These are phyloP conservation scores for Agrochola lychnidis DNA, from an alignment of 2,888 invertebrate genomes.

Conservation along the genomic window DNA sequence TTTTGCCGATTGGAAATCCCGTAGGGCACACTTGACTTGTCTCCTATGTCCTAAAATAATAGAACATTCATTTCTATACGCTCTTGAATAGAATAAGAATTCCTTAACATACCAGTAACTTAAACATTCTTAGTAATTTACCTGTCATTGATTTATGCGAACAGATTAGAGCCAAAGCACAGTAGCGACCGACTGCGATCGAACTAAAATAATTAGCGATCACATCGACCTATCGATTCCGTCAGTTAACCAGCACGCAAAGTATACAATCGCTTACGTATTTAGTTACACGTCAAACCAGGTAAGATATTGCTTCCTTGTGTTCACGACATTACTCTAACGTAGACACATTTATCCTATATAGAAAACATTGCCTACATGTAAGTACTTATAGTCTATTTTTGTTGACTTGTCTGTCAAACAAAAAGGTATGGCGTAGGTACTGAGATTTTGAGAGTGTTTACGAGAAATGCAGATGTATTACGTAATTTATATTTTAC, in stretches of 20 bases:
- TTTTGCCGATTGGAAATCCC: neutral
- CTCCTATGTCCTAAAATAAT: neutral
- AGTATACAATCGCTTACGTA: slow-evolving; percentile 57
- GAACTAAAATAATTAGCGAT: slow-evolving; percentile 75
- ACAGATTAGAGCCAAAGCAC: slow-evolving; percentile 33
- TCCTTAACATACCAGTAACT: neutral
- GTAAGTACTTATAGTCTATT: neutral
- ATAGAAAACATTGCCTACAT: neutral
- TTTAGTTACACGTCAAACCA: slow-evolving; percentile 61
- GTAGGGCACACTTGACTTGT: too few relatives aligned
- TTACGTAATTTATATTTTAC: too few relatives aligned
- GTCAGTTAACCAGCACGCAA: slow-evolving; percentile 69
- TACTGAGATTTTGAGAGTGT: neutral
- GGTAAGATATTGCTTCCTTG: slow-evolving; percentile 66
- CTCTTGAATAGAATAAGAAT: neutral
- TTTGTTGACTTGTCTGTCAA: neutral
- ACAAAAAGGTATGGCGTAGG: neutral
- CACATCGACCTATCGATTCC: slow-evolving; percentile 73
- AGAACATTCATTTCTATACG: neutral
- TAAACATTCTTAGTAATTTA: slow-evolving; percentile 12
- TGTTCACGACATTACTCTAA: slow-evolving; percentile 36
- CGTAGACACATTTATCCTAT: slow-evolving; percentile 25
- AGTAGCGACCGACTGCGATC: slow-evolving; percentile 61
- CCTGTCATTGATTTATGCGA: slow-evolving; percentile 29
- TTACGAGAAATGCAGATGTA: neutral